Percentiles rank a stretch among this genome's conserved stretches.
These are phyloP conservation scores for Crotalus horridus DNA, from an alignment of 2,113 vertebrate genomes.

Conservation along the genomic window DNA sequence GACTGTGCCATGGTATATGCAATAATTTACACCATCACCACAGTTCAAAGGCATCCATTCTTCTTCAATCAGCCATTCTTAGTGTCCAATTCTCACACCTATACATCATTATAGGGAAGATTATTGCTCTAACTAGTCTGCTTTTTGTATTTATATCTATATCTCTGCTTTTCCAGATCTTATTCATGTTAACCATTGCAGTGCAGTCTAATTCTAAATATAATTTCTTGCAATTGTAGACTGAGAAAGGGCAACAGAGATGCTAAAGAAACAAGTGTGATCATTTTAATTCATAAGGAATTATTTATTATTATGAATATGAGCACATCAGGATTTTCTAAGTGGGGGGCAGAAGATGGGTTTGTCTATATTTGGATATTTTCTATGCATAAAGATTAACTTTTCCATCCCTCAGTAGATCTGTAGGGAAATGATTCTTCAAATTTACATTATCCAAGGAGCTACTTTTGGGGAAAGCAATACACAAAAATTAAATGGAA, in stretches of 20 bases:
- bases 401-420: conserved; percentile 30
- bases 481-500: conserved; percentile 60
- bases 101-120: background rate
- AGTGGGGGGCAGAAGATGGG: conserved; percentile 9
- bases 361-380: conserved; percentile 8
- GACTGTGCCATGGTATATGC: no score
- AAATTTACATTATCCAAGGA: conserved; percentile 58
- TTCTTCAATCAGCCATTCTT: background rate
- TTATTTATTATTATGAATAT: conserved; percentile 24
- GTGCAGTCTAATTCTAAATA: background rate
- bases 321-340: conserved; percentile 28
- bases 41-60: background rate
- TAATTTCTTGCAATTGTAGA: background rate
- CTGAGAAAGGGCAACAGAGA: background rate
- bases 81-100: background rate
- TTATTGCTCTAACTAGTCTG: background rate
- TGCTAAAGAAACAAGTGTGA: conserved; percentile 17
- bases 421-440: conserved; percentile 51
- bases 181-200: background rate
- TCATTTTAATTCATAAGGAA: conserved; percentile 40
- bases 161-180: background rate
- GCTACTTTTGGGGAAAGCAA: conserved; percentile 52
- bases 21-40: background rate
- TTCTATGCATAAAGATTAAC: background rate
- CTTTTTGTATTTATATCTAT: background rate